Conservation (phyloP, 1,140 invertebrate genomes). For the Tetramorium simillimum region DNA sequence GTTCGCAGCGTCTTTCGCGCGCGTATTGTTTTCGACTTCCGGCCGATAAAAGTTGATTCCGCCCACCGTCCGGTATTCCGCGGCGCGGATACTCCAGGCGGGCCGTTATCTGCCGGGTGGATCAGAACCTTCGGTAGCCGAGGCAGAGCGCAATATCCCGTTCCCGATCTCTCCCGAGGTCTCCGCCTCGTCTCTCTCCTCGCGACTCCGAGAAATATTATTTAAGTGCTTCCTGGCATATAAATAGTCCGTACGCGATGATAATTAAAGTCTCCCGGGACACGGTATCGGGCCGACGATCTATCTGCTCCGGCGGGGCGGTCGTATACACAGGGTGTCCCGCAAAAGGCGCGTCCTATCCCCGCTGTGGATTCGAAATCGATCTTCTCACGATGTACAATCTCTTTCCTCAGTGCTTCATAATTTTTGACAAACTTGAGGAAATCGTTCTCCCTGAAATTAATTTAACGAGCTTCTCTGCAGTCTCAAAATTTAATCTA, state of each 20-base stretch:
- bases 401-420: background rate
- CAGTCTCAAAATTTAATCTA: background rate
- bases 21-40: slow-evolving; percentile 84
- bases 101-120: slow-evolving; percentile 77
- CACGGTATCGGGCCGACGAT: slow-evolving; percentile 73
- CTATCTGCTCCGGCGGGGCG: slow-evolving; percentile 72
- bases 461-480: background rate
- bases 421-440: background rate
- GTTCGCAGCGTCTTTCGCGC: slow-evolving; percentile 72
- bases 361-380: background rate
- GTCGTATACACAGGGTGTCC: slow-evolving; percentile 44
- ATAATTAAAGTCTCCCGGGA: slow-evolving; percentile 83
- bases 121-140: slow-evolving; percentile 79
- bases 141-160: slow-evolving; percentile 76
- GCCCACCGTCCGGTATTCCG: slow-evolving; percentile 74
- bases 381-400: background rate
- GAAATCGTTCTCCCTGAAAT: background rate
- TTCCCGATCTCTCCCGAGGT: slow-evolving; percentile 75
- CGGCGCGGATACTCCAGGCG: slow-evolving; percentile 57
- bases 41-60: slow-evolving; percentile 81
- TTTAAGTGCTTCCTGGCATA: slow-evolving; percentile 86
- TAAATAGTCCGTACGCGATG: slow-evolving; percentile 84
- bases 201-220: slow-evolving; percentile 83
- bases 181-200: background rate
- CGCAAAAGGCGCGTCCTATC: background rate